A percentile compares a stretch with the other conserved stretches of the same genome.
Evolutionary conservation across 2,888 invertebrate genomes (phyloP).

Genomic region (Chouioia cunea): DNA sequence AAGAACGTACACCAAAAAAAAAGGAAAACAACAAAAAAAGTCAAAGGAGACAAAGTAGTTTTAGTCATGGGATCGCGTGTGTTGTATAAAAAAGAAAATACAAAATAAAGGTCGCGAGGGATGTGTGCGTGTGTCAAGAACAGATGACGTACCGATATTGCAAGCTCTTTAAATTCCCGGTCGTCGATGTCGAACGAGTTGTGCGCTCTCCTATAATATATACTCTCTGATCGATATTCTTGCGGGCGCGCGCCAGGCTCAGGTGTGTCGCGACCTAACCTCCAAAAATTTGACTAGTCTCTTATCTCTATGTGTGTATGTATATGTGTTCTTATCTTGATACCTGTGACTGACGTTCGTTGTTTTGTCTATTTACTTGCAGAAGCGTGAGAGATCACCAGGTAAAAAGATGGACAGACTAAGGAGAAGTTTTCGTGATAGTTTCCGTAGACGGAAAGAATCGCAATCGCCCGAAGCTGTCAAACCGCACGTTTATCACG

Average conservation of each 20-base stretch:
- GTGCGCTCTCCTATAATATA: too few relatives aligned
- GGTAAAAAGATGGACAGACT: conserved; percentile 87
- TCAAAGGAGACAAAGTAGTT: not conserved
- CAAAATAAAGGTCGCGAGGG: not conserved
- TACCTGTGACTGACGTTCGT: not conserved
- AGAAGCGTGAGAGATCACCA: conserved; percentile 79
- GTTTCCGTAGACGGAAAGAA: conserved; percentile 92
- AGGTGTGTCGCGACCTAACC: conserved; percentile 28
- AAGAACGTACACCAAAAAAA: too few relatives aligned
- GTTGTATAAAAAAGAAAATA: too few relatives aligned
- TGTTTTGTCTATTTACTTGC: conserved; percentile 47
- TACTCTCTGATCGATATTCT: not conserved
- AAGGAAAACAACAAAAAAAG: too few relatives aligned
- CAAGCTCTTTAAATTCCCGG: conserved; percentile 16
- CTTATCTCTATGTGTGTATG: too few relatives aligned
- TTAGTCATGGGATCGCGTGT: conserved; percentile 13
- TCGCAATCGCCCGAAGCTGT: conserved; percentile 88
- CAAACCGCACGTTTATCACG: conserved; percentile 98
- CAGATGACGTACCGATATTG: conserved; percentile 9
- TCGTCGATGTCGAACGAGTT: not conserved
- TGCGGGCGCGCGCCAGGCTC: not conserved
- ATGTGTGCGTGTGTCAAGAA: conserved; percentile 27
- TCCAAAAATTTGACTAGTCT: conserved; percentile 2
- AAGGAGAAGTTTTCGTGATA: conserved; percentile 91
- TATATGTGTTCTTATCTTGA: not conserved